Evolutionary conservation across 2,113 vertebrate genomes (phyloP).

Genomic region (Romanogobio albipinnatus): DNA sequence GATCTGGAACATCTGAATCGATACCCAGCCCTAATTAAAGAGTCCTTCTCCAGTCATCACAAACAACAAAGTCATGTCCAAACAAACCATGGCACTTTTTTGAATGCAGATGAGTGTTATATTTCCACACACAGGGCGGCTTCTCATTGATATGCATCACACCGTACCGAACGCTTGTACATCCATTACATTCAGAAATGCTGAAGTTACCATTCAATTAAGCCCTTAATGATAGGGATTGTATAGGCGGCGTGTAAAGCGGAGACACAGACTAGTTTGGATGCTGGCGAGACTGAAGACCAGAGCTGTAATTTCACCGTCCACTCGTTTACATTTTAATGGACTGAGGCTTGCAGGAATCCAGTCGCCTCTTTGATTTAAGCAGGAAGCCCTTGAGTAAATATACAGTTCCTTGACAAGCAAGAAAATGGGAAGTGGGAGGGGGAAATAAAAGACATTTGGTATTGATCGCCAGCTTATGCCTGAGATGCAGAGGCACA

Average conservation of each 20-base stretch:
- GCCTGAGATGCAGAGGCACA: conserved; percentile 58
- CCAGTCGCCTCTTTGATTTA: conserved; percentile 65
- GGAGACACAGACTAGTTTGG: not conserved
- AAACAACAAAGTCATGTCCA: no score
- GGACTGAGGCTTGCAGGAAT: conserved; percentile 52
- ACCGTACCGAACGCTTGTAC: not conserved
- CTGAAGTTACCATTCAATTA: conserved; percentile 27
- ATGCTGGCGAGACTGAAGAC: conserved; percentile 21
- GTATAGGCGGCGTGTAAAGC: conserved; percentile 7
- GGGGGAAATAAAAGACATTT: conserved; percentile 35
- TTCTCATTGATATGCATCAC: conserved; percentile 32
- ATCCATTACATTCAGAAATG: conserved; percentile 41
- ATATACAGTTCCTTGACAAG: conserved; percentile 51
- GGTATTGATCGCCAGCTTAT: conserved; percentile 66
- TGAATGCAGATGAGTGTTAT: conserved; percentile 1
- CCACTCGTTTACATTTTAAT: conserved; percentile 63
- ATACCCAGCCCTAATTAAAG: no score
- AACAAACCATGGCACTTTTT: no score
- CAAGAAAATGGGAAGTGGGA: conserved; percentile 18
- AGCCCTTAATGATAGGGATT: conserved; percentile 21
- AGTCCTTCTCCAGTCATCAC: no score
- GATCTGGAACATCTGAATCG: no score
- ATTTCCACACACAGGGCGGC: not conserved
- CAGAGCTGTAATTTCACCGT: conserved; percentile 64
- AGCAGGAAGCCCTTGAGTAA: conserved; percentile 62